Conservation (phyloP, 1,140 invertebrate genomes). For the Platorchestia sp. region DNA sequence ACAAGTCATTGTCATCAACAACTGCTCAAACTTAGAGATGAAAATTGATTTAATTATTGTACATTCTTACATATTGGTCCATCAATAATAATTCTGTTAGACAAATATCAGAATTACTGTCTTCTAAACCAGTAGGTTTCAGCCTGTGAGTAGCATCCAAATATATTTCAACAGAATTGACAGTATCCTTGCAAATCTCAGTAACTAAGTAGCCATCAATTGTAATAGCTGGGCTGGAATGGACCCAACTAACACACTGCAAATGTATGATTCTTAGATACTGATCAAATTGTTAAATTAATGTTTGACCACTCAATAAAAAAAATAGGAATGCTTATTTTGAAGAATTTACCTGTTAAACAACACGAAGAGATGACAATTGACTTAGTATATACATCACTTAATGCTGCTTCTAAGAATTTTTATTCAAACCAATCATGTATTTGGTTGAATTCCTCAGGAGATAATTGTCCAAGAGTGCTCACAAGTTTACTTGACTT, state of each 20-base stretch:
- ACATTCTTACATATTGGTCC: neutral
- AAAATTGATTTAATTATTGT: neutral
- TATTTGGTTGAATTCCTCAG: neutral
- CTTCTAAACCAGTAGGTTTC: neutral
- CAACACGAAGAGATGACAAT: neutral
- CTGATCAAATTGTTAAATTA: slow-evolving; percentile 1
- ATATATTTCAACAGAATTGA: neutral
- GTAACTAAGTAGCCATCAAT: neutral
- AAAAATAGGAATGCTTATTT: neutral
- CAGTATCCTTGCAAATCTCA: neutral
- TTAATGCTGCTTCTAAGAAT: neutral
- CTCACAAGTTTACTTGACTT: neutral
- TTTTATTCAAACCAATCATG: neutral
- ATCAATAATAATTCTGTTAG: neutral
- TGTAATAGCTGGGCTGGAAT: neutral
- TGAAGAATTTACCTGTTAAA: neutral
- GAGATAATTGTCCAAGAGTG: neutral
- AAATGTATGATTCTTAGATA: neutral
- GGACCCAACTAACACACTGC: neutral
- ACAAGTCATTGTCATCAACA: neutral
- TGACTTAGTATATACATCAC: neutral
- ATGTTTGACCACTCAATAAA: neutral
- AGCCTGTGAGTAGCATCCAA: neutral
- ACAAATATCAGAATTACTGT: neutral
- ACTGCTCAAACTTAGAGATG: neutral